phyloP scores from a whole-genome alignment of 2,113 vertebrate genomes.

The Perca flavescens region DNA sequence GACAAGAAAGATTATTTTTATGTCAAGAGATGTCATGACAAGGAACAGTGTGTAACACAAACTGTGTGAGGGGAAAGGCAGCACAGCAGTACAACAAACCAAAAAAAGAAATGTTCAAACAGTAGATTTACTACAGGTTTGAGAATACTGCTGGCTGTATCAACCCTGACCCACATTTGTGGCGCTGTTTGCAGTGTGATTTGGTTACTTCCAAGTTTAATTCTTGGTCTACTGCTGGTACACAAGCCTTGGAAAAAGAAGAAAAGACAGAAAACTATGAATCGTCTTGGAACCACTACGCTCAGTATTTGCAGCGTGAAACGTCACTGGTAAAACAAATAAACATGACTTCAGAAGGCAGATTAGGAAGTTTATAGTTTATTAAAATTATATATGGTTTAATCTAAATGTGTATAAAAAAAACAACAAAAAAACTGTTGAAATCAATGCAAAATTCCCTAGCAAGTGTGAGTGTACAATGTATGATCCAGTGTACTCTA shows the following conservation, averaged over 20 bases:
- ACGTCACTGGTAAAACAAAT: slow-evolving; percentile 36
- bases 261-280: slow-evolving; percentile 30
- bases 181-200: slow-evolving; percentile 21
- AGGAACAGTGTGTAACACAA: background rate
- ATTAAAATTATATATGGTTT: slow-evolving; percentile 77
- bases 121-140: background rate
- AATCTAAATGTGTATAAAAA: slow-evolving; percentile 67
- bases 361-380: slow-evolving; percentile 72
- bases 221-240: slow-evolving; percentile 29
- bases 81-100: background rate
- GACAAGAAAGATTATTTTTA: background rate
- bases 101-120: background rate
- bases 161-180: slow-evolving; percentile 38
- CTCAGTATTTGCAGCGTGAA: slow-evolving; percentile 26
- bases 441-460: slow-evolving; percentile 74
- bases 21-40: background rate
- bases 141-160: background rate
- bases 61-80: background rate
- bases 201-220: slow-evolving; percentile 31
- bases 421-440: slow-evolving; percentile 42
- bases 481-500: slow-evolving; percentile 82
- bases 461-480: slow-evolving; percentile 76
- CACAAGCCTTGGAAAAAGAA: slow-evolving; percentile 1
- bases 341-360: slow-evolving; percentile 72
- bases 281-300: slow-evolving; percentile 25